These are phyloP conservation scores for Sinocyclocheilus maitianheensis DNA, from an alignment of 2,113 vertebrate species.

Conservation along the genomic window DNA sequence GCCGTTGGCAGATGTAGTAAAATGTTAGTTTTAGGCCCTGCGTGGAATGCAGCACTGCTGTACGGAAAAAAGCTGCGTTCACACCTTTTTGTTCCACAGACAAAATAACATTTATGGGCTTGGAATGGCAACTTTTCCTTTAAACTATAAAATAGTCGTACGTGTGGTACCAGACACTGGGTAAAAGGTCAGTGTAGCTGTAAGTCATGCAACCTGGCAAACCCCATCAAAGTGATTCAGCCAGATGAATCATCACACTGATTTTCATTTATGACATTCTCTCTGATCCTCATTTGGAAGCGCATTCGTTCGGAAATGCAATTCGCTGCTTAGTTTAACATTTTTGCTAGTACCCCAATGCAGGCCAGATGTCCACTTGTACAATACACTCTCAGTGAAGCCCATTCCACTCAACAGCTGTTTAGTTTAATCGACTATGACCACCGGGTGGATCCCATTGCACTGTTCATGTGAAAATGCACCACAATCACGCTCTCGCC, in stretches of 20 bases:
- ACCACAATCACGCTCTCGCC: conserved; percentile 36
- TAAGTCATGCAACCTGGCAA: neutral
- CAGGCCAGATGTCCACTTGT: conserved; percentile 25
- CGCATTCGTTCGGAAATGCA: neutral
- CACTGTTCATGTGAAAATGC: conserved; percentile 45
- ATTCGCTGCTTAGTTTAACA: neutral
- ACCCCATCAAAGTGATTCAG: neutral
- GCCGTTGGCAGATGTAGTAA: neutral
- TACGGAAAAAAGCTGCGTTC: neutral
- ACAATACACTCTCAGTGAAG: conserved; percentile 34
- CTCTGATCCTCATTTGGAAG: conserved; percentile 26
- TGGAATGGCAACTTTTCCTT: neutral
- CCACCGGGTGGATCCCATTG: conserved; percentile 47
- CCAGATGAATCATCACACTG: conserved; percentile 19
- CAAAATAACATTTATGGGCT: neutral
- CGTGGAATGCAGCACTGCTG: neutral
- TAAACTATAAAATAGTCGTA: neutral
- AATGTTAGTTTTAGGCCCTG: neutral
- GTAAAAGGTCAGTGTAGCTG: neutral
- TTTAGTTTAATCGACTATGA: conserved; percentile 55
- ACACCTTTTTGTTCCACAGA: neutral
- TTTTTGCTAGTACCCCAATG: neutral
- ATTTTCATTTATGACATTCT: conserved; percentile 18
- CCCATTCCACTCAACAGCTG: conserved; percentile 44
- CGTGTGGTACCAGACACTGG: neutral